These are phyloP conservation scores for Torymus texanus DNA, from an alignment of 2,888 invertebrate species.

Conservation along the genomic window DNA sequence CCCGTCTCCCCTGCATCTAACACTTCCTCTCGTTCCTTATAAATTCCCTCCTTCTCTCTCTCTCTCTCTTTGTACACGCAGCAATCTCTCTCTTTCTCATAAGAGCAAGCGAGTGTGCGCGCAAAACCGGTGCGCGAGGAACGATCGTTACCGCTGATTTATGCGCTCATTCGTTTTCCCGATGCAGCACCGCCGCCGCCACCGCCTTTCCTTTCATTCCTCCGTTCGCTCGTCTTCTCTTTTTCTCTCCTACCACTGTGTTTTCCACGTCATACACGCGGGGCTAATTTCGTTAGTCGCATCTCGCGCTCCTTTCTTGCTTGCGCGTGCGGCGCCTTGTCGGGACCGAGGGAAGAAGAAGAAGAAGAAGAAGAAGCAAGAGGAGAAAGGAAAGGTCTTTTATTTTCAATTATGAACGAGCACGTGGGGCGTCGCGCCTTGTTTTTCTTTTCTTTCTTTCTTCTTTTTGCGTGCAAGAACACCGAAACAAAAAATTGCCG, in stretches of 20 bases:
- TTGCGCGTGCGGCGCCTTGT: not conserved
- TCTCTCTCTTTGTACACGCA: not conserved
- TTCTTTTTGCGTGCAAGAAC: not conserved
- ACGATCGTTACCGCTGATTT: slow-evolving; percentile 65
- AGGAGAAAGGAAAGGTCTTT: slow-evolving; percentile 4
- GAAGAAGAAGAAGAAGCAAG: no score
- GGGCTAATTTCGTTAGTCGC: slow-evolving; percentile 34
- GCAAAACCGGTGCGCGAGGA: not conserved
- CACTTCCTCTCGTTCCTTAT: not conserved
- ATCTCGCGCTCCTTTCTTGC: slow-evolving; percentile 1
- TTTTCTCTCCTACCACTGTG: not conserved
- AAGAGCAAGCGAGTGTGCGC: not conserved
- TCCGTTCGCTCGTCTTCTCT: slow-evolving; percentile 22
- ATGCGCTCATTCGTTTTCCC: slow-evolving; percentile 60
- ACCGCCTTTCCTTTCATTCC: not conserved
- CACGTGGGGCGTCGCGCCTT: not conserved
- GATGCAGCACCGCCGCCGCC: slow-evolving; percentile 11
- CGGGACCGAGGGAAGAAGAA: no score
- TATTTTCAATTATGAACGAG: slow-evolving; percentile 47
- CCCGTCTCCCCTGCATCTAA: not conserved
- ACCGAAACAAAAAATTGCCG: slow-evolving; percentile 31
- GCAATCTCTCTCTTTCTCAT: not conserved
- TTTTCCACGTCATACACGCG: not conserved
- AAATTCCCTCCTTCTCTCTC: not conserved
- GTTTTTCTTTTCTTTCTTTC: not conserved